Percentiles rank a stretch among this genome's conserved stretches.
phyloP scores from a whole-genome alignment of 1,140 invertebrate genomes.

The Campodea augens region DNA sequence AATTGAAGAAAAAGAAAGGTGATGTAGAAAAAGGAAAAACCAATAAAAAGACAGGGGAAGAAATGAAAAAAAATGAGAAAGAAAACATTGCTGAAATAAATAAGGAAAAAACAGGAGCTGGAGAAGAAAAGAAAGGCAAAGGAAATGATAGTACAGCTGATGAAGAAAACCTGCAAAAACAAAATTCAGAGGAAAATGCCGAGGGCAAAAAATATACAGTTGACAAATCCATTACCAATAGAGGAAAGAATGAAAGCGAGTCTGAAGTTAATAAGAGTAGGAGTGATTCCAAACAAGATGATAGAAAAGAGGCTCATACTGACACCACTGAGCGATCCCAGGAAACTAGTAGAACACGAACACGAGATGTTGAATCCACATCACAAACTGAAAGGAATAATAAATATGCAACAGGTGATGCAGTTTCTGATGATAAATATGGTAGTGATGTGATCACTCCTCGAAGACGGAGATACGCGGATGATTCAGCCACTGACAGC shows the following conservation, averaged over 20 bases:
- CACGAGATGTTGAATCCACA: too few species aligned
- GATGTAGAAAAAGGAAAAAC: conserved; percentile 11
- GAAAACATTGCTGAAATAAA: conserved; percentile 14
- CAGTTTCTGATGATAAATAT: too few species aligned
- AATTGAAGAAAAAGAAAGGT: conserved; percentile 10
- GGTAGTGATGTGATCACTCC: too few species aligned
- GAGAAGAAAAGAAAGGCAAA: conserved; percentile 16
- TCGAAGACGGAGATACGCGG: too few species aligned
- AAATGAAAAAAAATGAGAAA: conserved; percentile 11
- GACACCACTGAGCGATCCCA: conserved; percentile 17
- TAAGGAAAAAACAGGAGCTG: conserved; percentile 18
- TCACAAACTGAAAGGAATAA: too few species aligned
- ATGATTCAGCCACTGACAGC: too few species aligned
- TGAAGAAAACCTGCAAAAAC: conserved; percentile 12
- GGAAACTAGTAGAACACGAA: conserved; percentile 20
- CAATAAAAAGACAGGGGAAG: conserved; percentile 10
- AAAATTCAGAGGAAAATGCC: conserved; percentile 7
- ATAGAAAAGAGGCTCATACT: conserved; percentile 20
- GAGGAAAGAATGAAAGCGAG: conserved; percentile 5
- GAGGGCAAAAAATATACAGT: conserved; percentile 12
- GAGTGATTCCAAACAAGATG: conserved; percentile 1
- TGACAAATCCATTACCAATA: not conserved
- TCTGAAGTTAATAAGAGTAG: conserved; percentile 10
- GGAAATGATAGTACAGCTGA: conserved; percentile 10
- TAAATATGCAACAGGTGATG: too few species aligned